Evolutionary conservation across 2,888 invertebrate genomes (phyloP).

Genomic region (Strigamia crassipes): DNA sequence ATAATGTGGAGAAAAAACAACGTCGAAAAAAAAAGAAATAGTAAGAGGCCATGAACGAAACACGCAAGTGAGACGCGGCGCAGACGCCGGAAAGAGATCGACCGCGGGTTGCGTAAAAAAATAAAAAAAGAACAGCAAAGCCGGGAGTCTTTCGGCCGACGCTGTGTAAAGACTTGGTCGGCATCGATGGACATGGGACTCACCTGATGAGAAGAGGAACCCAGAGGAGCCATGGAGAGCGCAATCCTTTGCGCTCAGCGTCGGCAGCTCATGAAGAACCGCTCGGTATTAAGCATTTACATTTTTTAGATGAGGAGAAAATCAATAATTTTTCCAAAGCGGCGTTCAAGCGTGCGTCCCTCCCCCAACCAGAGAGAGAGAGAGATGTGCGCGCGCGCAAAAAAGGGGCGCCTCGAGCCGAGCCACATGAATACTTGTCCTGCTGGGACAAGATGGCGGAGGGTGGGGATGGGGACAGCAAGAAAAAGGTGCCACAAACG

Average conservation of each 20-base stretch:
- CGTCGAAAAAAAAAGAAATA: background rate
- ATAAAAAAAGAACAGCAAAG: background rate
- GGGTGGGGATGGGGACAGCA: slow-evolving; percentile 1
- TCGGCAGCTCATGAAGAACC: slow-evolving; percentile 36
- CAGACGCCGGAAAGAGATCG: slow-evolving; percentile 42
- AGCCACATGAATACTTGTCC: slow-evolving; percentile 43
- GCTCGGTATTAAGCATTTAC: slow-evolving; percentile 44
- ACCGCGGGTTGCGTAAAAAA: slow-evolving; percentile 39
- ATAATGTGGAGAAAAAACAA: no score
- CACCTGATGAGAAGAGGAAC: slow-evolving; percentile 44
- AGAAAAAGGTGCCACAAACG: slow-evolving; percentile 43
- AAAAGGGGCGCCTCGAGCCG: slow-evolving; percentile 44
- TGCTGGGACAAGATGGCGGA: slow-evolving; percentile 45
- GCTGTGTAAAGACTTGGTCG: background rate
- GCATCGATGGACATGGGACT: slow-evolving; percentile 43
- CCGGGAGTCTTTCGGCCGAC: slow-evolving; percentile 6
- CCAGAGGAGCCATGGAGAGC: slow-evolving; percentile 45
- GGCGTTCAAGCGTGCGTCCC: slow-evolving; percentile 43
- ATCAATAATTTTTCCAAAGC: slow-evolving; percentile 46
- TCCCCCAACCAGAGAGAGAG: slow-evolving; percentile 37
- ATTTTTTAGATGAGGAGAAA: slow-evolving; percentile 46
- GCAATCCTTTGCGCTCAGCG: slow-evolving; percentile 44
- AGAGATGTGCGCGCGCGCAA: slow-evolving; percentile 43
- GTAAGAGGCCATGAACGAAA: slow-evolving; percentile 33
- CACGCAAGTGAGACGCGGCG: slow-evolving; percentile 39